A percentile compares a stretch with the other conserved stretches of the same genome.
Evolutionary conservation across 2,797 vertebrate species (phyloP).

Genomic region (Chelonia mydas): DNA sequence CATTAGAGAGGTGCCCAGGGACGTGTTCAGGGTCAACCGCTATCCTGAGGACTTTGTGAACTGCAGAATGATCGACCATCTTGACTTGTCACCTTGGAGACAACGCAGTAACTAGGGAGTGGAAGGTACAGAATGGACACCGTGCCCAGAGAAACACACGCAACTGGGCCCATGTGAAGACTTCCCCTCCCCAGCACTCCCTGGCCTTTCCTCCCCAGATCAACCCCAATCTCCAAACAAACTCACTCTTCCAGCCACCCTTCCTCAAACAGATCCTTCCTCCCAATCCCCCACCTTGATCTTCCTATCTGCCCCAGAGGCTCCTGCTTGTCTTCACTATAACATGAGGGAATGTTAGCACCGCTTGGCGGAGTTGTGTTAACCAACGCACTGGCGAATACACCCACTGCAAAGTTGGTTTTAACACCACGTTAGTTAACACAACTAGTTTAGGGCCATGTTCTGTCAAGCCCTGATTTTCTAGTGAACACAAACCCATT

Average conservation of each 20-base stretch:
- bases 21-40: conserved; percentile 78
- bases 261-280: background rate
- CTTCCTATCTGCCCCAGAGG: background rate
- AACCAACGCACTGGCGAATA: background rate
- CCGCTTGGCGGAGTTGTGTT: background rate
- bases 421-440: too few species aligned
- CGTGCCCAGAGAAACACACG: background rate
- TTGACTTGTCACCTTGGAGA: conserved; percentile 85
- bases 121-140: background rate
- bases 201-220: background rate
- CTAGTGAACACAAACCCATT: background rate
- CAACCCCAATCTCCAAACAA: background rate
- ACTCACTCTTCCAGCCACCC: background rate
- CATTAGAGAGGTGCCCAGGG: conserved; percentile 80
- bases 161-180: background rate
- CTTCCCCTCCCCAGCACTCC: background rate
- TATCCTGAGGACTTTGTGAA: conserved; percentile 57
- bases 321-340: background rate
- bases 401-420: background rate
- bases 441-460: too few species aligned
- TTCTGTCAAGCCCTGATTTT: too few species aligned
- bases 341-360: background rate
- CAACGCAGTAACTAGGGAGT: background rate
- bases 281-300: background rate
- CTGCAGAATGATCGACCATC: conserved; percentile 69